phyloP scores from a whole-genome alignment of 2,113 vertebrate species.

The Oxygymnocypris stewartii region DNA sequence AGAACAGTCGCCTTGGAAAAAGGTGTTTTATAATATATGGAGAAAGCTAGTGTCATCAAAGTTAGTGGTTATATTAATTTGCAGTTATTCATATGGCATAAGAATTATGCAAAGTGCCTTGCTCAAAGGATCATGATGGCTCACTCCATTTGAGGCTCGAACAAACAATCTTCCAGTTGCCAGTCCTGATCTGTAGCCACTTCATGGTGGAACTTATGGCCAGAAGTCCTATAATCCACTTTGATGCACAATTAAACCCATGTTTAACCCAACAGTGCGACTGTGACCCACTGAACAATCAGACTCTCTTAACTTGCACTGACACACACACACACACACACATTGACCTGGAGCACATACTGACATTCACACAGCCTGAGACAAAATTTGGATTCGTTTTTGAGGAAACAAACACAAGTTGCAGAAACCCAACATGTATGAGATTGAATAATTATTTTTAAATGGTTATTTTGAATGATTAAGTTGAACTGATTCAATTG shows the following conservation, averaged over 20 bases:
- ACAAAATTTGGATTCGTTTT: not conserved
- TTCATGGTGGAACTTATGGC: not conserved
- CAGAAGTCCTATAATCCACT: not conserved
- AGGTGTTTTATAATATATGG: not conserved
- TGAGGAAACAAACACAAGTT: slow-evolving; percentile 1
- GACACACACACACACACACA: slow-evolving; percentile 7
- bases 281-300: not conserved
- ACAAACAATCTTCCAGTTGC: not conserved
- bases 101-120: not conserved
- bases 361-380: not conserved
- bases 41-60: not conserved
- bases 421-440: not conserved
- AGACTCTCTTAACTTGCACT: not conserved
- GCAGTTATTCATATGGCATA: not conserved
- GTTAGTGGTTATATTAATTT: not conserved
- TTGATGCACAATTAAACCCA: slow-evolving; percentile 6
- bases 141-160: not conserved
- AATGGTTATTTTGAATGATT: not conserved
- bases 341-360: not conserved
- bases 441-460: not conserved
- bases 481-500: not conserved
- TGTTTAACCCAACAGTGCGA: slow-evolving; percentile 5
- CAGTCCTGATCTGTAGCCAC: not conserved
- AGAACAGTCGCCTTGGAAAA: not conserved
- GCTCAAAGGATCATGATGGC: not conserved